Base-by-base conservation (phyloP, 2,888 invertebrate genomes). In the Odontocolon sp. region DNA sequence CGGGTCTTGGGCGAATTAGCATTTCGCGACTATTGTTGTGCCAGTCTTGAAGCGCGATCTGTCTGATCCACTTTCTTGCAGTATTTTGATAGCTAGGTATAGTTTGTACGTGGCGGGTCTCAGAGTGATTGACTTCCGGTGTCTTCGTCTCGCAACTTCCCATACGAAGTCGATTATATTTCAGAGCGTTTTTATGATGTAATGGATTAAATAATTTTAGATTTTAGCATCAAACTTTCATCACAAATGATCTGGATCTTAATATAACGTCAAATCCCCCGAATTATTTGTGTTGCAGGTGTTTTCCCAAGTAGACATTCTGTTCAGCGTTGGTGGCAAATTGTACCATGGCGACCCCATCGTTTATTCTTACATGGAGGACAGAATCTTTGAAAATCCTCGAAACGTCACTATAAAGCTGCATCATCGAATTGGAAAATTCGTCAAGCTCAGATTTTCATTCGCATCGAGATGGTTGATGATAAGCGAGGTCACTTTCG, bases 381-480 rank as follows among this genome's bases (percentile, higher is more conserved):
- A 97, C 90, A 92, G 93, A 73, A 95, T 95, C 82, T 95, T 96
- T 89, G 96, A 97, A 90, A 93, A 92, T 76, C 94, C 97, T 1
- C 92, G 96, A 14, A 96, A 96, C 91, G 94, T 98, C 52, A 94
- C 94, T 87, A 94, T 98, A 84, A 94, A 95, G 82, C 92, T 98
- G 33, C 95, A 96, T 86, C 94, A 96, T 86, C 93, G 95, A 54
- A 94, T 97, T 59, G 98, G 96, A 23, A 93, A 93, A 85, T 96
- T 94, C 92, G 95, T 97, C 74, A 95, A 95, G 87, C 91, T 95
- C 82, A 93, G 95, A 84, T 92, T 97, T 61, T 93, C 93, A 81
- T 97, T 97, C 89, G 95, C 96, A 2, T 93, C 95, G 11, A 92
- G 94, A 67, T 98, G 98, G 97, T 94, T 98, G 83, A 94, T 98